Percentiles rank a stretch among this genome's conserved stretches.
Conservation (phyloP, 2,113 vertebrate species). For the Recurvirostra avosetta region DNA sequence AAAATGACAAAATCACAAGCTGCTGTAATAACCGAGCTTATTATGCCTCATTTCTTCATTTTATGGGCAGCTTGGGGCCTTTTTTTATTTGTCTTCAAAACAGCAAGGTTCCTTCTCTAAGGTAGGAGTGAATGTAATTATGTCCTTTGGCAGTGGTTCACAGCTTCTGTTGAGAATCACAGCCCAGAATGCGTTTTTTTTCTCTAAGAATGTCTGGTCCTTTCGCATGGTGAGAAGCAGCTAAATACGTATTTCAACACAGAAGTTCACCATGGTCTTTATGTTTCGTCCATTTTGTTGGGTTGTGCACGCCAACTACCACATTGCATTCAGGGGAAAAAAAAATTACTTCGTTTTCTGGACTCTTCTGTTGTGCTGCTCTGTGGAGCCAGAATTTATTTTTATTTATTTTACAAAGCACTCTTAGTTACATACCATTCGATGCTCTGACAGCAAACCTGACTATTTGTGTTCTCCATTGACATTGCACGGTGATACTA, state of each 20-base stretch:
- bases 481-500: background rate
- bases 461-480: background rate
- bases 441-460: background rate
- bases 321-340: fast-evolving
- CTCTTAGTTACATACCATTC: background rate
- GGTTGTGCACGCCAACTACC: background rate
- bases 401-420: background rate
- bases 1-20: background rate
- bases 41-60: background rate
- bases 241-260: background rate
- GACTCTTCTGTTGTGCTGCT: background rate
- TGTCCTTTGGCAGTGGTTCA: constrained; percentile 3
- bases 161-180: constrained; percentile 2
- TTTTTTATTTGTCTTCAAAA: background rate
- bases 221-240: background rate
- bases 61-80: background rate
- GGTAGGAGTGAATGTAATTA: background rate
- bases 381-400: background rate
- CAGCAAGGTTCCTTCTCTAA: background rate
- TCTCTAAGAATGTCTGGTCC: background rate
- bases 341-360: background rate
- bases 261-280: background rate
- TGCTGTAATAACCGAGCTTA: background rate
- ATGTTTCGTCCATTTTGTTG: background rate
- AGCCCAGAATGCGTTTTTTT: background rate